Base-by-base conservation (phyloP, 2,888 invertebrate genomes). In the Ligdia adustata region DNA sequence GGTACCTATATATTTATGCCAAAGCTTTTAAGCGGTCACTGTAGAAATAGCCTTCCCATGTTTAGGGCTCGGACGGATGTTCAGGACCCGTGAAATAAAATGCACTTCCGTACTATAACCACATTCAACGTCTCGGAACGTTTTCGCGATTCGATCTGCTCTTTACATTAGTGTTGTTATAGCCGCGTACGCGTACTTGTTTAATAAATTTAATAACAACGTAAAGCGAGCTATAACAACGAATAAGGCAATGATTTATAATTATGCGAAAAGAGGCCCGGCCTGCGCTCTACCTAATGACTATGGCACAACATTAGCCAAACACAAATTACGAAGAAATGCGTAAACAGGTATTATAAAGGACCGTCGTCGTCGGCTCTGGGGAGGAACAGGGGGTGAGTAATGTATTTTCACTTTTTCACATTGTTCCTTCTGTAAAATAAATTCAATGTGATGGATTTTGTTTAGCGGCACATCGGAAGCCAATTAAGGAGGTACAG, bases 271-370 rank as follows among this genome's bases (percentile, higher is more conserved):
- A 62, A 65, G 71, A 69, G 66, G 69, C 69, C 62, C 68, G 65
- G 69, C 72, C 75, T 66, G 64, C 70, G 64, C 67, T 72, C 69
- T 79, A 35, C 51, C 72, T 85, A 86, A 88, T 79, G 84, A 78
- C 79, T 76, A 75, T 67, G 73, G 73, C 72, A 75, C 67, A 83
- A 83, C 86, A 84, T 87, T 86, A 85, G 75, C 79, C 77, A 73
- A 79, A 84, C 79, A 81, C 79, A 83, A 87, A 87, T 86, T 83
- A 79, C 78, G 72, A 76, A 75, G 77, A 81, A 82, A 81, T 75
- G 77, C 77, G 82, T 82, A 85, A 87, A 82, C 79, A 84, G 77
- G 82, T 81, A 83, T 79, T 76, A 81, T 66, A 79, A 78, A 63
- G 77, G 80, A 75, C 73, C 75, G 72, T 68, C 62, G 71, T 72